These are phyloP conservation scores for Sus cebifrons DNA, from an alignment of 2,797 vertebrate species.

Conservation along the genomic window DNA sequence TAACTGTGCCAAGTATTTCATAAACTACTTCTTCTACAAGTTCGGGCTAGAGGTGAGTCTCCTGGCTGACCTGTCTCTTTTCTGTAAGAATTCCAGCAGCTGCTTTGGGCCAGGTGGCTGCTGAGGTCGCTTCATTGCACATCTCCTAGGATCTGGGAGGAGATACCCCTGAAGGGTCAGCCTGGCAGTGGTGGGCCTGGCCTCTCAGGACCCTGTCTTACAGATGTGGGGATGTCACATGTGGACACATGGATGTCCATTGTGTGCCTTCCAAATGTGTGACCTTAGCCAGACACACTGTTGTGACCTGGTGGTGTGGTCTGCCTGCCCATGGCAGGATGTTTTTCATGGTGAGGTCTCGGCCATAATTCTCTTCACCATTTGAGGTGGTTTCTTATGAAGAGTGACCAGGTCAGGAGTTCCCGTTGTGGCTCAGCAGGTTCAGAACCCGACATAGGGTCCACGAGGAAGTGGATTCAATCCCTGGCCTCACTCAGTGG, in stretches of 20 bases:
- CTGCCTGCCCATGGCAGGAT: neutral
- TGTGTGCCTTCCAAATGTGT: neutral
- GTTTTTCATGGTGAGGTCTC: neutral
- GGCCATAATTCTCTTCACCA: neutral
- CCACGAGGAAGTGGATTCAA: too few species aligned
- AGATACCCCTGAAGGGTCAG: neutral
- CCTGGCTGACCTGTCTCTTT: neutral
- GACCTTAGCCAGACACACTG: neutral
- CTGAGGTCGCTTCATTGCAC: accelerated
- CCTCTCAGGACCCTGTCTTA: neutral
- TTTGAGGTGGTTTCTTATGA: neutral
- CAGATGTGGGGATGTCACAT: neutral
- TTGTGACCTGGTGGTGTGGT: neutral
- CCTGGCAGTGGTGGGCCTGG: accelerated
- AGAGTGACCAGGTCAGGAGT: neutral
- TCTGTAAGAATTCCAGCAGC: neutral
- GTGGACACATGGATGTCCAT: neutral
- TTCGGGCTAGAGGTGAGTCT: conserved; percentile 96
- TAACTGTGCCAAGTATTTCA: conserved; percentile 97
- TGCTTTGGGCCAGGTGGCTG: neutral
- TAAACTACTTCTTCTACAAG: conserved; percentile 99
- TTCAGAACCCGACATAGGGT: too few species aligned
- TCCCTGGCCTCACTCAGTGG: too few species aligned
- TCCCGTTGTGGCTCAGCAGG: too few species aligned
- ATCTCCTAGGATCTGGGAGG: neutral